A percentile compares a stretch with the other conserved stretches of the same genome.
Evolutionary conservation across 2,888 invertebrate species (phyloP).

Genomic region (Netelia inedita): DNA sequence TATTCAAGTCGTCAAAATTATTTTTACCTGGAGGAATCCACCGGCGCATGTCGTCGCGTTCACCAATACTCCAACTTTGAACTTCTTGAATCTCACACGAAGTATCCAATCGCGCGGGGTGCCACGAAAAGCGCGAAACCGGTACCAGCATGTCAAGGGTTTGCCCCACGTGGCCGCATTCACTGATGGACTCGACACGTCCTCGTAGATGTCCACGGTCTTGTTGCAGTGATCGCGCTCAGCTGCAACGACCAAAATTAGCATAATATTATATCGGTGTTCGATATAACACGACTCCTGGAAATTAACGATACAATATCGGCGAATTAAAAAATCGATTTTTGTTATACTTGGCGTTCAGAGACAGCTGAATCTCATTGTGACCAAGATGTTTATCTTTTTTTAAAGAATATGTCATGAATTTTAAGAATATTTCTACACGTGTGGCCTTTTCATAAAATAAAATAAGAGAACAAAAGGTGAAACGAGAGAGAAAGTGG

Average conservation of each 20-base stretch:
- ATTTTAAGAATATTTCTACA: not conserved
- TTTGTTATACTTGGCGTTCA: too few species aligned
- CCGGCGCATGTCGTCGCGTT: slow-evolving; percentile 96
- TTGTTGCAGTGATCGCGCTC: slow-evolving; percentile 96
- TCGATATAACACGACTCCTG: too few species aligned
- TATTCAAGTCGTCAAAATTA: not conserved
- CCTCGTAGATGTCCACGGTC: slow-evolving; percentile 97
- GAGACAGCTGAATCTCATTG: too few species aligned
- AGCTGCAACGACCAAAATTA: slow-evolving; percentile 80
- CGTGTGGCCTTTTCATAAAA: slow-evolving; percentile 21
- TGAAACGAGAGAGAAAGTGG: slow-evolving; percentile 41
- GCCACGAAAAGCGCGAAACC: slow-evolving; percentile 94
- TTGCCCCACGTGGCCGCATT: slow-evolving; percentile 93
- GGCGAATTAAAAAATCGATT: too few species aligned
- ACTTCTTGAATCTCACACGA: slow-evolving; percentile 95
- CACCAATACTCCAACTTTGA: slow-evolving; percentile 94
- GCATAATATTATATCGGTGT: not conserved
- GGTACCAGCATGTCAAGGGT: slow-evolving; percentile 95
- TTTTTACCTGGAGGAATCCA: slow-evolving; percentile 93
- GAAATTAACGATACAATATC: too few species aligned
- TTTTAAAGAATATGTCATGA: too few species aligned
- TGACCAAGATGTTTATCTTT: too few species aligned
- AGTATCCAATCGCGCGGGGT: slow-evolving; percentile 96
- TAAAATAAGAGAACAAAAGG: slow-evolving; percentile 32
- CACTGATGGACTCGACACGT: slow-evolving; percentile 95